A percentile compares a stretch with the other conserved stretches of the same genome.
Evolutionary conservation across 2,113 vertebrate genomes (phyloP).

Genomic region (Protobothrops mucrosquamatus): DNA sequence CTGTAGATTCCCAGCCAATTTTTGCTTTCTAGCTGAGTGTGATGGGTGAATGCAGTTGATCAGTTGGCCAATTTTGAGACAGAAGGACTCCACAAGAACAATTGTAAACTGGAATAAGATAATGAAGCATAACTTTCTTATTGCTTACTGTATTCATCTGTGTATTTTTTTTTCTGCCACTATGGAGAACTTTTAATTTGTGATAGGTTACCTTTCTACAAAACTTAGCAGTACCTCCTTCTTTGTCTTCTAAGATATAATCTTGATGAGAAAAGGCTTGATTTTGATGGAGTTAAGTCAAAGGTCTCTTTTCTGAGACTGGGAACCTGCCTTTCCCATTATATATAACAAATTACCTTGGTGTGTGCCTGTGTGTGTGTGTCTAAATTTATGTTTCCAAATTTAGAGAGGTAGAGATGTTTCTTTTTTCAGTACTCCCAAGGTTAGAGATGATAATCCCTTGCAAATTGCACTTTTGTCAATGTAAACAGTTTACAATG

Average conservation of each 20-base stretch:
- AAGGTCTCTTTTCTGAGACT: background rate
- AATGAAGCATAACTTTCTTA: background rate
- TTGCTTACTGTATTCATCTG: background rate
- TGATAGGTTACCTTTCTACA: background rate
- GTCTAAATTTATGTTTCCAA: background rate
- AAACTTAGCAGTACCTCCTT: background rate
- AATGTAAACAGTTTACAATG: background rate
- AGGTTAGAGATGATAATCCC: fast-evolving
- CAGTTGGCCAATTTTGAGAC: background rate
- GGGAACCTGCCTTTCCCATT: background rate
- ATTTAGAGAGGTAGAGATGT: background rate
- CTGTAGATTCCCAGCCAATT: background rate
- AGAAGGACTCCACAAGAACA: background rate
- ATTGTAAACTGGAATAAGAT: background rate
- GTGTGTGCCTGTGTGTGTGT: background rate
- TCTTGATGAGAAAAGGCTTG: background rate
- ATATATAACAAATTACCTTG: background rate
- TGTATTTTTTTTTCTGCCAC: background rate
- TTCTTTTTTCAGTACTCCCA: background rate
- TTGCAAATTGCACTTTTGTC: background rate
- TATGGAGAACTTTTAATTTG: background rate
- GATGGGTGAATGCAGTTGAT: background rate
- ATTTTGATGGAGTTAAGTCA: background rate
- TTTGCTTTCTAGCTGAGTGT: background rate
- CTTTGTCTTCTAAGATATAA: background rate